phyloP scores from a whole-genome alignment of 1,140 invertebrate species.

The Bombus affinis region DNA sequence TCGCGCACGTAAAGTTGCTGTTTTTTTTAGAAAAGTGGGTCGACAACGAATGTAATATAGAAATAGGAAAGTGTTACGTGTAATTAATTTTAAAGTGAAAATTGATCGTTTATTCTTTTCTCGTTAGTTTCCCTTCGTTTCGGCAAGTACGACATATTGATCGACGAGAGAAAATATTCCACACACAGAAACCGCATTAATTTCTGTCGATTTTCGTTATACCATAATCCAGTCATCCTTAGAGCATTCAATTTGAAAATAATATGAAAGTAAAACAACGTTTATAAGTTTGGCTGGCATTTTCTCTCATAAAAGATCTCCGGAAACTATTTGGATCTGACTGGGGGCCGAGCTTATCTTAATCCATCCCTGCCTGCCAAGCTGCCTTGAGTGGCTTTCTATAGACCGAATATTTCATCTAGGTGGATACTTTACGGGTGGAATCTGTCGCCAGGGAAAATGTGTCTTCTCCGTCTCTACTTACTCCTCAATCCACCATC shows the following conservation, averaged over 20 bases:
- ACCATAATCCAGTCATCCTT: not conserved
- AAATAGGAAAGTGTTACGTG: too few species aligned
- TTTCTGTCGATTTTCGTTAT: not conserved
- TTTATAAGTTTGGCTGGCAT: constrained; percentile 26
- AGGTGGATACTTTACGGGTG: constrained; percentile 60
- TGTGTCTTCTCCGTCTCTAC: constrained; percentile 47
- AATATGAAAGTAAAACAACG: constrained; percentile 38
- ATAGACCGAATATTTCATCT: constrained; percentile 63
- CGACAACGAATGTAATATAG: too few species aligned
- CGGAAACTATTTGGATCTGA: constrained; percentile 53
- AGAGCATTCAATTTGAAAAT: not conserved
- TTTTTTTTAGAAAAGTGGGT: too few species aligned
- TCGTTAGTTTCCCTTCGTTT: too few species aligned
- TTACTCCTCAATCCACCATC: not conserved
- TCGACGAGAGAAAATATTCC: not conserved
- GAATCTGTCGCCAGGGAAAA: constrained; percentile 62
- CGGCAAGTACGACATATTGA: not conserved
- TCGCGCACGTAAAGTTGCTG: too few species aligned
- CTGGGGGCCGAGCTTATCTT: constrained; percentile 52
- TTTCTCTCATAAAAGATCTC: constrained; percentile 19
- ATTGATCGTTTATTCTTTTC: too few species aligned
- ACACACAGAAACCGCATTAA: not conserved
- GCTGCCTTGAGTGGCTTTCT: constrained; percentile 59
- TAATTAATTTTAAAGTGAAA: too few species aligned
- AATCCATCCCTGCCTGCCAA: constrained; percentile 54